Conservation (phyloP, 1,140 invertebrate genomes). For the Magallana ariakensis region DNA sequence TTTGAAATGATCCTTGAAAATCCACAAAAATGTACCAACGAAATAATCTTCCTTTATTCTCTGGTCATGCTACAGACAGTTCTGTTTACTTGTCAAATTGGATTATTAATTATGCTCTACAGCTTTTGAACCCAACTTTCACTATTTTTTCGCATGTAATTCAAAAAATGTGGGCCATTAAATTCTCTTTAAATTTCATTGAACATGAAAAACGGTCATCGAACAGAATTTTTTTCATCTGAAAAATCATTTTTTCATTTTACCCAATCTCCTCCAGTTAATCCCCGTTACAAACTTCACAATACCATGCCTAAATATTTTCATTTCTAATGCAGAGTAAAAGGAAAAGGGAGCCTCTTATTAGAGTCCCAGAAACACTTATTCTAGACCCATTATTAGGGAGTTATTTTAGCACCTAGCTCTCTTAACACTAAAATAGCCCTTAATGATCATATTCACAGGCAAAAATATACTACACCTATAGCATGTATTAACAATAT, state of each 20-base stretch:
- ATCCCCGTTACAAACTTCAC: neutral
- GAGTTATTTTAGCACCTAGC: neutral
- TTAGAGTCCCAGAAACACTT: neutral
- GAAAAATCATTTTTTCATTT: neutral
- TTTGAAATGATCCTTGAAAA: slow-evolving; percentile 20
- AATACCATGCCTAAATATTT: slow-evolving; percentile 5
- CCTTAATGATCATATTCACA: neutral
- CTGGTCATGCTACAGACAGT: neutral
- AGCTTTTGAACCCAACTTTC: neutral
- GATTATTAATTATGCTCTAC: slow-evolving; percentile 6
- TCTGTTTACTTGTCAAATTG: neutral
- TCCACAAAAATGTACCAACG: neutral
- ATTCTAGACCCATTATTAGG: slow-evolving; percentile 10
- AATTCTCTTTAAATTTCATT: slow-evolving; percentile 4
- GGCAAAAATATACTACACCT: neutral
- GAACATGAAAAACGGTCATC: neutral
- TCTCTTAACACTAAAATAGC: slow-evolving; percentile 3
- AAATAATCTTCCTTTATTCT: neutral
- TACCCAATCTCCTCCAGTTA: neutral
- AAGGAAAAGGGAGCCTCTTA: neutral
- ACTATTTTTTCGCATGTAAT: neutral
- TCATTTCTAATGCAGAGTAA: neutral
- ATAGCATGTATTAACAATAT: neutral
- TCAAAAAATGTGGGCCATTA: neutral
- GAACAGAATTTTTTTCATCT: neutral